Evolutionary conservation across 23 tunicate species (phyloP), one percentile per base, ranked within the genome.

Genomic region (Oikopleura dioica): DNA sequence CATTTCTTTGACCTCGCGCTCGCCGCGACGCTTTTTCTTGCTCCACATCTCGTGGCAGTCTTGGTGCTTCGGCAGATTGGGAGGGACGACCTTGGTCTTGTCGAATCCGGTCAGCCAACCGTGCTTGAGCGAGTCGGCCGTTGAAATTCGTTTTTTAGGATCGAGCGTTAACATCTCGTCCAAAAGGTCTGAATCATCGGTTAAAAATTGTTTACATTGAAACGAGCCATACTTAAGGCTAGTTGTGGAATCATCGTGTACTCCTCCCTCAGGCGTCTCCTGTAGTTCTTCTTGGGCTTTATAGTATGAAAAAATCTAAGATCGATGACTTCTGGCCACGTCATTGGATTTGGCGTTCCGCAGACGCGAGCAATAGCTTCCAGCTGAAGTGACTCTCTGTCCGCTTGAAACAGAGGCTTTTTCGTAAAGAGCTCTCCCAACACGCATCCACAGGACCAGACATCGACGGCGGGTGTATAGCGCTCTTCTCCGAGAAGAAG

Each of bases 1-100:
- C 32, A 12, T 24, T 16, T 21, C 5, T 24, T 63, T 23, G 4
- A 29, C 72, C 4, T 80, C 69, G 1, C 82, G 82, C 0, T 76
- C 78, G 31, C 78, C 89, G 78, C 69, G 82, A 67, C 77, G 78
- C 85, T 69, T 77, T 38, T 77, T 75, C 68, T 88, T 88, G 67
- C 96, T 88, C 96, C 96, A 88, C 96, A 88, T 88, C 44, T 88
- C 96, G 51, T 88, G 96, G 80, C 96, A 88, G 67, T 88, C 96
- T 36, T 88, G 96, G 83, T 86, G 84, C 51, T 79, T 87, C 16
- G 96, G 96, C 26, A 88, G 81, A 2, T 86, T 81, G 38, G 23
- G 55, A 37, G 76, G 55, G 29, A 4, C 24, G 2, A 36, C 76
- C n/a, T 5, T n/a, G 9, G 29, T n/a, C 59, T 38, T 51, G 32